Base-by-base conservation (phyloP, 2,113 vertebrate species). In the Ranitomeya imitator region DNA sequence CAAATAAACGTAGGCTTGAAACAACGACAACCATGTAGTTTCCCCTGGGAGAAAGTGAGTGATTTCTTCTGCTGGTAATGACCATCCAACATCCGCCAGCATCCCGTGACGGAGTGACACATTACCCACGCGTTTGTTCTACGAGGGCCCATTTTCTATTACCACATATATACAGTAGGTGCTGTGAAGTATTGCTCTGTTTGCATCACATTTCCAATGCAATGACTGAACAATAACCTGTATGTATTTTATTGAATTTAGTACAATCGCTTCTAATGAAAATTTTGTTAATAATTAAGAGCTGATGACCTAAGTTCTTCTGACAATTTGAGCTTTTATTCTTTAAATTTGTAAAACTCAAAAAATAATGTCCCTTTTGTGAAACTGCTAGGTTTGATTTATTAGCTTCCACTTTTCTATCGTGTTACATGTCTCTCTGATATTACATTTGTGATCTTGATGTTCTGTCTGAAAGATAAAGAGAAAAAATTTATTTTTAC, bases 381-480 rank as follows among this genome's bases (percentile, higher is more conserved):
- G 11, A 13, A 0, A 45, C 37, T 45, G 51, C 51, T 18, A 12
- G 0, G 9, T 18, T 8, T 57, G 59, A 61, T 61, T 81, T 81
- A 61, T 81, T 61, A 81, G 15, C 57, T 81, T 57, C 3, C 54
- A 6, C 78, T 63, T 45, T 61, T 82, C 18, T 65, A 82, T 82
- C 18, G 51, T 5, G 65, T 65, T 82, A 51, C 79, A 45, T 19
- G 23, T 19, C 60, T 52, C 31, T n/a, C 16, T 65, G 19, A 45
- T 63, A 82, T 82, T 82, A 82, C 21, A 65, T n/a, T 60, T 63
- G 60, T 82, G 59, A 65, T 82, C 60, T 82, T 59, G 78, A 57
- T 59, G 78, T 79, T 57, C 19, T n/a, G 51, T 79, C 54, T 79
- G 78, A 11, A 79, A 18, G 31, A 77, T 19, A 54, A 54, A 45